Base-by-base conservation (phyloP, 2,888 invertebrate species). In the Andrena trimmerana region DNA sequence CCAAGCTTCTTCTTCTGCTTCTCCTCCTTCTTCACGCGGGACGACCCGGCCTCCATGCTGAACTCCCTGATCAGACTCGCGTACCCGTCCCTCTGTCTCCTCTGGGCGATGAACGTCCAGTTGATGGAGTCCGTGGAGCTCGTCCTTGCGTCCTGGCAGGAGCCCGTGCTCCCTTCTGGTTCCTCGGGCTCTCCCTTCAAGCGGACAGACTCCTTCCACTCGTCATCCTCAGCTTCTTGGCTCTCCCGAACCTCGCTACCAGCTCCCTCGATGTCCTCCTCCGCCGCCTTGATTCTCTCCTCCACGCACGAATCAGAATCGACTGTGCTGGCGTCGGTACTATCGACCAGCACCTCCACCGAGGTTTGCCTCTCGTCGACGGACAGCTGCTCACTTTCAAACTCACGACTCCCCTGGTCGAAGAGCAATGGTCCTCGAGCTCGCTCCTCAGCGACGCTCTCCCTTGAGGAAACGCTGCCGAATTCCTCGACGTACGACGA, bases 1-100 rank as follows among this genome's bases (percentile, higher is more conserved):
- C 92, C 93, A 0, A 91, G 90, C 54, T 92, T 93, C 67, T 92
- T 93, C 60, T 92, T 93, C 67, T 86, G 87, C 48, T 91, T 91
- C 69, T 94, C 94, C 80, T 94, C 94, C 66, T 94, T 94, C 76
- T 93, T 94, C 60, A 93, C 88, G 76, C 93, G 94, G 0, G 91
- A 90, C 8, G 90, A 80, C 0, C 87, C 89, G 4, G 91, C 88
- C 24, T 92, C 93, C 94, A 94, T 94, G 1, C 90, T 90, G 77
- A 93, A 90, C 68, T 90, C 90, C 69, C 89, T 90, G 57, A 93
- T 90, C 7, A 93, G 86, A 83, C 83, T 91, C 10, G 93, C 94
- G 90, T 93, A 93, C 33, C 92, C 93, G 91, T 93, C 92, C 3
- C 78, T 74, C 24, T 79, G 57, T 2, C 50, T 33, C 31, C 16